Evolutionary conservation across 1,140 invertebrate genomes (phyloP), one percentile per base, ranked within the genome.

Genomic region (Zaprionus lachaisei): DNA sequence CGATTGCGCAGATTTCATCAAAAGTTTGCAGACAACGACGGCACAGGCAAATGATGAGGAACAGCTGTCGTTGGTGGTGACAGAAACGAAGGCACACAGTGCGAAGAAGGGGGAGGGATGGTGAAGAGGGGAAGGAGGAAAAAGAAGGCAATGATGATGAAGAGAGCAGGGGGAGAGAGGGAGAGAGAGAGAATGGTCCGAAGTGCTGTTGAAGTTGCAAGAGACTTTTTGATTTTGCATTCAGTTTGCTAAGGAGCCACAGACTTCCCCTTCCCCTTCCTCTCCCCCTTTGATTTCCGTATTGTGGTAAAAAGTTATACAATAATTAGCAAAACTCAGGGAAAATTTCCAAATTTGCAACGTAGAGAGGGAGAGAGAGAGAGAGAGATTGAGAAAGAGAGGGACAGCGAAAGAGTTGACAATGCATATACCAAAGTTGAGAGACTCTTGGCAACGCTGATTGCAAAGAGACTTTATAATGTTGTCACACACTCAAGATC

Each of bases 291-390:
- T n/a, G n/a, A 20, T 7, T 51, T 70, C 9, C 47, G 31, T 55
- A 22, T 75, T 79, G 67, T 68, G 75, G 34, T 70, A 55, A 66
- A 81, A 85, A 84, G 47, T 81, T 77, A 34, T 22, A 41, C 68
- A 69, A 73, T 80, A 81, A 81, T 82, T 77, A 82, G 74, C 57
- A 63, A 69, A 77, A 58, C 55, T 67, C 61, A 60, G 62, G 44
- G 38, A 20, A 72, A 57, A 67, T 67, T 66, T 47, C 22, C 31
- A 58, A 55, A 66, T 41, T 34, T 56, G 24, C n/a, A 37, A 58
- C 9, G 15, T 37, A n/a, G 41, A 5, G n/a, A 44, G 41, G 1
- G 37, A 31, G 24, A 2, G 41, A 4, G 20, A 62, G 44, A 9
- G 28, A 49, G 44, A 9, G 28, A 17, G 31, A 12, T 9, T 6